Base-by-base conservation (phyloP, 1,140 invertebrate species). In the Heliconius nattereri region DNA sequence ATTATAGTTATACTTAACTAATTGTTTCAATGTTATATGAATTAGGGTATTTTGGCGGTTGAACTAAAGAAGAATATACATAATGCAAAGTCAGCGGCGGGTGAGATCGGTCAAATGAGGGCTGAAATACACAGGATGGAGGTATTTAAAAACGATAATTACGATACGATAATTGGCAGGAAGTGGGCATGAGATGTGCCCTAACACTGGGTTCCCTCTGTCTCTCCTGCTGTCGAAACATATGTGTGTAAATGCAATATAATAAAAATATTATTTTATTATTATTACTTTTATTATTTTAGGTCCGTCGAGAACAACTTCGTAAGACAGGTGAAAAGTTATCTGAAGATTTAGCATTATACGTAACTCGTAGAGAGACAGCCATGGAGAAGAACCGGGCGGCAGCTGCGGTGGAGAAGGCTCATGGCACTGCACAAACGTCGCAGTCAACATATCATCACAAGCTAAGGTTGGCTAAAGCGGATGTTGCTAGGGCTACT, bases 81-180 rank as follows among this genome's bases (percentile, higher is more conserved):
- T 78, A 94, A 96, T 60, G 96, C 97, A 79, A 95, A 96, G 76
- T 95, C 95, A n/a, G 92, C 94, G n/a, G 95, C 91, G 29, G 96
- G 96, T 2, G 97, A 97, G 89, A 95, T 97, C 72, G 96, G 96
- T 11, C 92, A 93, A 20, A 97, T 98, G 97, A 97, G 96, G 90
- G 95, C 94, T 74, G 97, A 98, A 94, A 98, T 98, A 87, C 97
- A 98, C 86, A 95, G 96, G 84, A 98, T 98, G 97, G 95, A 97
- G 92, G 91, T 93, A 70, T 35, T 70, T 71, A 32, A 52, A 52
- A 19, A 52, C 19, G 19, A 32, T 32, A 32, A 32, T 32, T 32
- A 32, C 29, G 29, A 32, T 32, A 5, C 29, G 29, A 32, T 32
- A 32, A 32, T 32, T 32, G 37, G 37, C 37, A 40, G 3, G 11